A percentile compares a stretch with the other conserved stretches of the same genome.
These are phyloP conservation scores for Paguma larvata DNA, from an alignment of 2,797 vertebrate genomes.

Conservation along the genomic window DNA sequence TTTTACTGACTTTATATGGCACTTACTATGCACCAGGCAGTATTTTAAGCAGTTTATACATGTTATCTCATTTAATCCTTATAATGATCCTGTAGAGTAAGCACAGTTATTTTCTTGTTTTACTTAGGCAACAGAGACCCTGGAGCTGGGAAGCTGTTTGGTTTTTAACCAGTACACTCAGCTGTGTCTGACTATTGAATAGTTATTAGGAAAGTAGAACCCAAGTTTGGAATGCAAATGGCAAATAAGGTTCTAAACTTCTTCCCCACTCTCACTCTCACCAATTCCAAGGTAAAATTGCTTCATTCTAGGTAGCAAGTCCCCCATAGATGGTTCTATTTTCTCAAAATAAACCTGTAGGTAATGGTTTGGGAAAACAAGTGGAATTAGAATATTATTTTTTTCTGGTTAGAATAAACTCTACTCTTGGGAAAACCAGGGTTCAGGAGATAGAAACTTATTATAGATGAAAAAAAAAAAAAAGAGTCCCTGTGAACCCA, in stretches of 20 bases:
- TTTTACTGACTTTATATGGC: neutral
- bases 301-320: neutral
- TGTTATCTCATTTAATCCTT: neutral
- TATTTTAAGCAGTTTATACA: neutral
- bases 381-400: neutral
- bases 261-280: neutral
- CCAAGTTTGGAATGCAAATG: neutral
- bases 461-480: neutral
- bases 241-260: neutral
- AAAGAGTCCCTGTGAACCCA: neutral
- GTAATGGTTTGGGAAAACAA: neutral
- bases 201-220: neutral
- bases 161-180: neutral
- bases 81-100: neutral
- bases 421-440: neutral
- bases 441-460: neutral
- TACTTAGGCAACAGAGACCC: neutral
- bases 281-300: neutral
- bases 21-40: neutral
- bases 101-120: neutral
- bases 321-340: neutral
- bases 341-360: neutral
- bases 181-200: neutral
- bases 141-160: neutral
- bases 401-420: conserved; percentile 12